phyloP scores from a whole-genome alignment of 2,888 invertebrate species.

The Chrysotoxum bicinctum region DNA sequence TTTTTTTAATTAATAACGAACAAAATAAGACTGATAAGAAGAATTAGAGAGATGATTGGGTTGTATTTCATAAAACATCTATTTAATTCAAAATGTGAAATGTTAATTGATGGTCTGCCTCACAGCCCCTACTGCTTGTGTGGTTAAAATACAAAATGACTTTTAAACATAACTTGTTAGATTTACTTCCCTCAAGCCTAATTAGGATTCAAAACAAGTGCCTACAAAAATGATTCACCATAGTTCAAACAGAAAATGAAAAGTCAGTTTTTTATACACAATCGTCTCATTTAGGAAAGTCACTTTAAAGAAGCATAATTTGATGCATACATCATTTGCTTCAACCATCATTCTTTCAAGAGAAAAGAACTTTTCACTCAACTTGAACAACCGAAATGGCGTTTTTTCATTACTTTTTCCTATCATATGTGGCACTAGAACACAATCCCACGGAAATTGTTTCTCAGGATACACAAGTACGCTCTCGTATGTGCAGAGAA shows the following conservation, averaged over 20 bases:
- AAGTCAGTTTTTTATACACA: slow-evolving; percentile 11
- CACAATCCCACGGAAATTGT: slow-evolving; percentile 53
- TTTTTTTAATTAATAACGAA: too few species aligned
- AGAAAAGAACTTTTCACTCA: slow-evolving; percentile 41
- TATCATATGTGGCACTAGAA: slow-evolving; percentile 13
- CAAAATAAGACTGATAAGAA: too few species aligned
- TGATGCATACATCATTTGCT: slow-evolving; percentile 45
- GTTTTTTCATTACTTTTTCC: slow-evolving; percentile 43
- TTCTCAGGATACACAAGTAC: slow-evolving; percentile 29
- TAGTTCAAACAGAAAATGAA: slow-evolving; percentile 1
- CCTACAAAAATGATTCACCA: not conserved
- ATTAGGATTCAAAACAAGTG: not conserved
- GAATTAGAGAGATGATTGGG: too few species aligned
- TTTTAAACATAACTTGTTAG: not conserved
- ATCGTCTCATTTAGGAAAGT: slow-evolving; percentile 41
- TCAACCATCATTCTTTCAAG: slow-evolving; percentile 10
- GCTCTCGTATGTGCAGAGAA: slow-evolving; percentile 11
- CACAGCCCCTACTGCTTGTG: too few species aligned
- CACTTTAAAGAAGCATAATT: slow-evolving; percentile 35
- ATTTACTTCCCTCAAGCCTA: not conserved
- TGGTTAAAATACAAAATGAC: not conserved
- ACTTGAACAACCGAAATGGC: slow-evolving; percentile 29
- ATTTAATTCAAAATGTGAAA: too few species aligned
- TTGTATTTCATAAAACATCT: too few species aligned
- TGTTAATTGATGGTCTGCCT: too few species aligned